phyloP scores from a whole-genome alignment of 2,888 invertebrate genomes.

The Pachydiplax longipennis region DNA sequence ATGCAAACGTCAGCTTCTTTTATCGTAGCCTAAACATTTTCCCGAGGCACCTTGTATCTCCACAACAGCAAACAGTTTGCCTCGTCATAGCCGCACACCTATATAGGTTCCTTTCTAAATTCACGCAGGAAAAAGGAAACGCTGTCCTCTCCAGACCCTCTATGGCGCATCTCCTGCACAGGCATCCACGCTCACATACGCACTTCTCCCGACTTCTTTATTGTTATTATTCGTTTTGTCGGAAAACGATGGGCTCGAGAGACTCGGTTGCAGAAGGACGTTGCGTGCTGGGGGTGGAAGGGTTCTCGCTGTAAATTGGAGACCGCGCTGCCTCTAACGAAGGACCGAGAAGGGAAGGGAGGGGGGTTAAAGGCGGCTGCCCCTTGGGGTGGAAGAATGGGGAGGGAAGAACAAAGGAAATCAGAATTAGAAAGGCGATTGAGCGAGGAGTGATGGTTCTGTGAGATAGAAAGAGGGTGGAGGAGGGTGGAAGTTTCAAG shows the following conservation, averaged over 20 bases:
- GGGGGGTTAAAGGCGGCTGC: not conserved
- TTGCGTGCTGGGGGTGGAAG: not conserved
- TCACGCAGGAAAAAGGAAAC: not conserved
- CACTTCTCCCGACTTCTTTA: constrained; percentile 5
- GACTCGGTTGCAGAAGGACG: not conserved
- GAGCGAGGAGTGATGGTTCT: constrained; percentile 29
- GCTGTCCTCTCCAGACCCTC: not conserved
- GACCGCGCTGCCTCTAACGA: constrained; percentile 10
- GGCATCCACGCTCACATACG: not conserved
- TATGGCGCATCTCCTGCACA: not conserved
- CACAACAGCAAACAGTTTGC: too few relatives aligned
- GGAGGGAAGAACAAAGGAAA: constrained; percentile 31
- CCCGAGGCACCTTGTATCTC: too few relatives aligned
- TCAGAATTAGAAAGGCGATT: constrained; percentile 43
- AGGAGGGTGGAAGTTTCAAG: not conserved
- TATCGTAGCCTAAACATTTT: too few relatives aligned
- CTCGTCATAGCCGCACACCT: too few relatives aligned
- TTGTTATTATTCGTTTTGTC: constrained; percentile 40
- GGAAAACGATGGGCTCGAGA: not conserved
- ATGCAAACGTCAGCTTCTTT: too few relatives aligned
- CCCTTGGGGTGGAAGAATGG: not conserved
- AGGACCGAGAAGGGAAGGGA: not conserved
- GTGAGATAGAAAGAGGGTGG: not conserved
- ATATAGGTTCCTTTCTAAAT: not conserved
- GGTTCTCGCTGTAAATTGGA: constrained; percentile 20